phyloP scores from a whole-genome alignment of 2,113 vertebrate genomes.

The Empidonax traillii region DNA sequence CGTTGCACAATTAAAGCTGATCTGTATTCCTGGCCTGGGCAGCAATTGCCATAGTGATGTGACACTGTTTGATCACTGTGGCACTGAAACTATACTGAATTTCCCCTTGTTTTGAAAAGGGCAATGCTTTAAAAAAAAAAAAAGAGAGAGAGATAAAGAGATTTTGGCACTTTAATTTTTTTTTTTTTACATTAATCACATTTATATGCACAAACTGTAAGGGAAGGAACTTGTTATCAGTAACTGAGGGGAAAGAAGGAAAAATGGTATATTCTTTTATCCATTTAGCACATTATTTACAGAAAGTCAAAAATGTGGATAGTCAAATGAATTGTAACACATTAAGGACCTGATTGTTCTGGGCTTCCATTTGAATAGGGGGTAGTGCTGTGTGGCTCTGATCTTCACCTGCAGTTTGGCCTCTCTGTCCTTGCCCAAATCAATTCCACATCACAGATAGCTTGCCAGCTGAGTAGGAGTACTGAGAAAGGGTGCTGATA shows the following conservation, averaged over 20 bases:
- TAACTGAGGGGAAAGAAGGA: conserved; percentile 55
- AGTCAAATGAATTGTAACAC: conserved; percentile 36
- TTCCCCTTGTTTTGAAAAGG: conserved; percentile 95
- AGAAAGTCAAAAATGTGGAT: conserved; percentile 35
- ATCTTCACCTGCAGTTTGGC: neutral
- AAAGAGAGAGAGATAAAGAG: conserved; percentile 26
- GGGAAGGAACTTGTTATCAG: conserved; percentile 63
- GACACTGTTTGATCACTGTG: conserved; percentile 90
- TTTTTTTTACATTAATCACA: conserved; percentile 66
- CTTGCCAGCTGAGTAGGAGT: neutral
- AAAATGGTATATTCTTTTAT: conserved; percentile 64
- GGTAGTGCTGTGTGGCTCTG: rapidly evolving
- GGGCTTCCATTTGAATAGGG: neutral
- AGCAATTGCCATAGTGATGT: conserved; percentile 93
- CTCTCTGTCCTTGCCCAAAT: neutral
- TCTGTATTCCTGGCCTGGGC: conserved; percentile 97
- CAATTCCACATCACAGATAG: neutral
- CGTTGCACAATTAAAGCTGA: conserved; percentile 99
- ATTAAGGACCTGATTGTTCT: neutral
- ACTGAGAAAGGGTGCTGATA: neutral
- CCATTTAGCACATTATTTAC: conserved; percentile 60
- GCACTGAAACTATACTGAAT: conserved; percentile 86
- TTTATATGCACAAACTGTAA: conserved; percentile 68
- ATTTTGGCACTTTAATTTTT: conserved; percentile 57
- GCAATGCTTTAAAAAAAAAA: conserved; percentile 77